Evolutionary conservation across 2,888 invertebrate species (phyloP).

Genomic region (Pyrochroa serraticornis): DNA sequence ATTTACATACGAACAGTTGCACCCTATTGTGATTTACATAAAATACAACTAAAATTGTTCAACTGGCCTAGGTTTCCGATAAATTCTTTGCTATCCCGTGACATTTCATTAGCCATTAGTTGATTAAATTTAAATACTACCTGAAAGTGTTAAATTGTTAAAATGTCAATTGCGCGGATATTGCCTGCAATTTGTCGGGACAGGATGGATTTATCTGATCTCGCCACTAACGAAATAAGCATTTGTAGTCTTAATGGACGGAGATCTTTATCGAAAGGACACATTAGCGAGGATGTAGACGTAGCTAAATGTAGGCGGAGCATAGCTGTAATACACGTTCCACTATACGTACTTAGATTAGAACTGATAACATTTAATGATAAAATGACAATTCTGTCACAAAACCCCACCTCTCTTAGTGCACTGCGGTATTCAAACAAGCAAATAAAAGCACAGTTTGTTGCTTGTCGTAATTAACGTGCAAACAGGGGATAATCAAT

Average conservation of each 20-base stretch:
- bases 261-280: constrained; percentile 29
- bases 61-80: constrained; percentile 29
- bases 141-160: constrained; percentile 1
- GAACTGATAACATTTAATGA: constrained; percentile 46
- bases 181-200: constrained; percentile 8
- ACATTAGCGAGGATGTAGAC: constrained; percentile 30
- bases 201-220: constrained; percentile 20
- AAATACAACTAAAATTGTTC: constrained; percentile 36
- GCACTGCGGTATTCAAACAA: constrained; percentile 20
- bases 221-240: constrained; percentile 27
- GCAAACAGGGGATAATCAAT: constrained; percentile 21
- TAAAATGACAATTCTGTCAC: constrained; percentile 52
- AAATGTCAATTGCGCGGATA: background rate
- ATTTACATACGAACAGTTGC: constrained; percentile 40
- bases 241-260: constrained; percentile 30
- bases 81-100: constrained; percentile 31
- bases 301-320: constrained; percentile 28
- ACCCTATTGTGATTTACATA: constrained; percentile 40
- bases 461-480: constrained; percentile 30
- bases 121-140: constrained; percentile 16
- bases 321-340: constrained; percentile 26
- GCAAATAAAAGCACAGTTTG: constrained; percentile 34
- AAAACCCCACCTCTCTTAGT: constrained; percentile 43
- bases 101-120: constrained; percentile 21
- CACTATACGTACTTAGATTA: constrained; percentile 41